A percentile compares a stretch with the other conserved stretches of the same genome.
Evolutionary conservation across 1,140 invertebrate genomes (phyloP).

Genomic region (Pomacea maculata): DNA sequence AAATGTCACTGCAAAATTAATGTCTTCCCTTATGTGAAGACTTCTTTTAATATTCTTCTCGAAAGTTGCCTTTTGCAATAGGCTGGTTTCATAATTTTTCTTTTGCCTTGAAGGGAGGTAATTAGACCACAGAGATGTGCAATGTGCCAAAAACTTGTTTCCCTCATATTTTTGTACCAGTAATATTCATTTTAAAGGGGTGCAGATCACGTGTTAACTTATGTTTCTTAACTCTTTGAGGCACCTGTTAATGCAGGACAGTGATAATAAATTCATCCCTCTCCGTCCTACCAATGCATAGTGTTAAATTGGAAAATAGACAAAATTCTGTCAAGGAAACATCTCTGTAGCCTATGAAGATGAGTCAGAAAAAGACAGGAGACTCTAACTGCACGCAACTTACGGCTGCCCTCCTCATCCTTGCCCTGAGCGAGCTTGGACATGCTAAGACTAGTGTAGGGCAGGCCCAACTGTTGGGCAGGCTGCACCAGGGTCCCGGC

Average conservation of each 20-base stretch:
- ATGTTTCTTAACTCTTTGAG: no score
- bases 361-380: constrained; percentile 10
- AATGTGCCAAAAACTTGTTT: background rate
- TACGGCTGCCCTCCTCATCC: constrained; percentile 57
- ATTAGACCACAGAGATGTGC: background rate
- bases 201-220: background rate
- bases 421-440: constrained; percentile 44
- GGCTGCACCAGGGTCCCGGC: constrained; percentile 55
- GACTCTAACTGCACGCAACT: constrained; percentile 35
- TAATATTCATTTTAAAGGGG: background rate
- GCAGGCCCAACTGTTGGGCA: constrained; percentile 55
- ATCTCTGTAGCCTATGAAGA: background rate
- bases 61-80: no score
- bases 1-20: no score
- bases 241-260: no score
- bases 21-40: no score
- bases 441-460: constrained; percentile 48
- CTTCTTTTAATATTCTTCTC: no score
- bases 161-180: background rate
- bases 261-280: no score
- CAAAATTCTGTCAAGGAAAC: no score
- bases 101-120: no score
- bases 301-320: background rate
- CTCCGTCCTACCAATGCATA: no score
- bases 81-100: no score